These are phyloP conservation scores for Philaethria dido DNA, from an alignment of 2,888 invertebrate species.

Conservation along the genomic window DNA sequence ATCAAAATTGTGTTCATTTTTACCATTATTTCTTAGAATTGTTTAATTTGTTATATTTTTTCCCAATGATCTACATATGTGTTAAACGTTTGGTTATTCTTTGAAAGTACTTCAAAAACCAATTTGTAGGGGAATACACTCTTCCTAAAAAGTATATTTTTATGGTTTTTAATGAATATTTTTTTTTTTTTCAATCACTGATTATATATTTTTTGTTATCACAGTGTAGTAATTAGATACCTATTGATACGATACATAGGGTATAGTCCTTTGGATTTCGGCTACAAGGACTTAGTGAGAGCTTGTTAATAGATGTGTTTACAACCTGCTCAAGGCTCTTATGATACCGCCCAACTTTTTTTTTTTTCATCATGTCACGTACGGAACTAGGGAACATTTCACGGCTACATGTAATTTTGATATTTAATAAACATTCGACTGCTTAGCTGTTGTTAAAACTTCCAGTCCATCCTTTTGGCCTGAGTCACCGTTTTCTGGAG, in stretches of 20 bases:
- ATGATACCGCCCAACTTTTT: constrained; percentile 64
- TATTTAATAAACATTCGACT: constrained; percentile 65
- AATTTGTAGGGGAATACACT: too few species aligned
- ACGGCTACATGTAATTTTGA: constrained; percentile 61
- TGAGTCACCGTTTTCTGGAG: constrained; percentile 79
- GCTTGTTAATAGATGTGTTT: constrained; percentile 74
- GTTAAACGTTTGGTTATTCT: too few species aligned
- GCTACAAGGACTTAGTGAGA: constrained; percentile 65
- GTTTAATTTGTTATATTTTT: too few species aligned
- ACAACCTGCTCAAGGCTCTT: constrained; percentile 75
- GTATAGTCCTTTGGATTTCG: constrained; percentile 47
- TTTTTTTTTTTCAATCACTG: too few species aligned
- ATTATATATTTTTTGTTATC: too few species aligned
- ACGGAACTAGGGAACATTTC: constrained; percentile 60
- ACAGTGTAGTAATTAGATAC: too few species aligned
- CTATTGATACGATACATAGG: neutral
- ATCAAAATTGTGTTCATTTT: neutral
- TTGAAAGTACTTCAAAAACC: too few species aligned
- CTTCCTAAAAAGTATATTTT: too few species aligned
- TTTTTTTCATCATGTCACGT: constrained; percentile 77
- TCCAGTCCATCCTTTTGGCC: constrained; percentile 62
- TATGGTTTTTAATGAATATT: too few species aligned
- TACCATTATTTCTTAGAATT: too few species aligned
- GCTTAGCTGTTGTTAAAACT: constrained; percentile 54
- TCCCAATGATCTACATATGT: too few species aligned